A percentile compares a stretch with the other conserved stretches of the same genome.
These are phyloP conservation scores for Sarcoramphus papa DNA, from an alignment of 2,797 vertebrate species.

Conservation along the genomic window DNA sequence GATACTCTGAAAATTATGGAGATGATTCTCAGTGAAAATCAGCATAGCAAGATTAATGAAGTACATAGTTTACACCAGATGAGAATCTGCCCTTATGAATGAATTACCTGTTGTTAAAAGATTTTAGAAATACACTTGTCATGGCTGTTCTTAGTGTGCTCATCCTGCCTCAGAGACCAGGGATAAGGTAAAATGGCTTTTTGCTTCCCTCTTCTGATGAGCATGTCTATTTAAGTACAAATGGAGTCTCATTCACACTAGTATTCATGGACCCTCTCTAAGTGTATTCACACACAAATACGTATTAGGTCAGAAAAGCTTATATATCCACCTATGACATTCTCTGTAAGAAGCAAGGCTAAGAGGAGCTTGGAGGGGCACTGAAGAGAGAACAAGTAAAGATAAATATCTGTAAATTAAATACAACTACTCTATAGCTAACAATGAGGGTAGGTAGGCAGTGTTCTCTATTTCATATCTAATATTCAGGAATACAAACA, in stretches of 20 bases:
- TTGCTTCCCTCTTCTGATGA: not conserved
- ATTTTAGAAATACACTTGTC: not conserved
- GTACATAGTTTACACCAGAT: not conserved
- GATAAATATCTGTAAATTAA: not conserved
- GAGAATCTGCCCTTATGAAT: not conserved
- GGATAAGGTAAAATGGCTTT: not conserved
- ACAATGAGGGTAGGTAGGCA: not conserved
- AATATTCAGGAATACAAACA: not conserved
- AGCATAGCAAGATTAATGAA: not conserved
- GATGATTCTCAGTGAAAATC: not conserved
- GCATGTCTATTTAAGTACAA: not conserved
- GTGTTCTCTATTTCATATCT: not conserved
- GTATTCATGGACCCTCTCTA: not conserved
- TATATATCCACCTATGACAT: not conserved
- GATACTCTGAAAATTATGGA: not conserved
- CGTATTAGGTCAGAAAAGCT: not conserved
- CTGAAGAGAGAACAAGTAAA: not conserved
- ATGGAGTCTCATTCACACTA: not conserved
- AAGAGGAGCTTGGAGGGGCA: not conserved
- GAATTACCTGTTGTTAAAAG: not conserved
- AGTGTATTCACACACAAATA: not conserved
- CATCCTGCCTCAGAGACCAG: not conserved
- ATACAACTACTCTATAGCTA: not conserved
- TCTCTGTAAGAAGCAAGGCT: not conserved
- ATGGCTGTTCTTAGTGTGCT: not conserved